Evolutionary conservation across 2,113 vertebrate genomes (phyloP).

Genomic region (Pampusana beccarii): DNA sequence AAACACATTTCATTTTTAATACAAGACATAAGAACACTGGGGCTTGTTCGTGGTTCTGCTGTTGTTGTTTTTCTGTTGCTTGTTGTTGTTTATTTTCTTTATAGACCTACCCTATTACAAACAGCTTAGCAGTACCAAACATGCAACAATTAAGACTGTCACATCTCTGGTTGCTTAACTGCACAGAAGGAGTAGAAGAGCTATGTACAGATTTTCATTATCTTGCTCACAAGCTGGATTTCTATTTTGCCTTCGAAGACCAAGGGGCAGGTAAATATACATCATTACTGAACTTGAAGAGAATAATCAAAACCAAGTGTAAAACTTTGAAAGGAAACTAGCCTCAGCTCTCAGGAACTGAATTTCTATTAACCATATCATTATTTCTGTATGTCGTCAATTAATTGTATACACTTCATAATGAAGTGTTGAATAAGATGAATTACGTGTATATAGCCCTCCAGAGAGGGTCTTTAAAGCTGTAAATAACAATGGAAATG

Average conservation of each 20-base stretch:
- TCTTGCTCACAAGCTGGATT: not conserved
- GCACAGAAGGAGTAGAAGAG: not conserved
- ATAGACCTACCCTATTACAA: not conserved
- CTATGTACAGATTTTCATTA: not conserved
- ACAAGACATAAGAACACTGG: rapidly evolving
- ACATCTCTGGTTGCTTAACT: not conserved
- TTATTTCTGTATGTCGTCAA: not conserved
- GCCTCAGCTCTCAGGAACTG: not conserved
- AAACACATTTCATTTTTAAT: not conserved
- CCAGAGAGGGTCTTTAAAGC: not conserved
- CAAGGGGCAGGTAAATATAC: not conserved
- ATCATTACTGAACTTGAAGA: not conserved
- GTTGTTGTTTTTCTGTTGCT: not conserved
- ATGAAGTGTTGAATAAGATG: not conserved
- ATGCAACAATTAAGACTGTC: not conserved
- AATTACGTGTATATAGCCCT: not conserved
- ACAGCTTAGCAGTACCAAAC: not conserved
- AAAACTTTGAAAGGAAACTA: not conserved
- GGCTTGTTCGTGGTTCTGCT: not conserved
- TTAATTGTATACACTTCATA: not conserved
- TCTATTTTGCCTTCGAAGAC: not conserved
- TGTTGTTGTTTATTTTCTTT: not conserved
- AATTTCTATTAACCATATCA: not conserved
- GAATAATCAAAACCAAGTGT: not conserved
- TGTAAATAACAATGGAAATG: not conserved